Evolutionary conservation across 2,113 vertebrate genomes (phyloP).

Genomic region (Ploceus nigricollis): DNA sequence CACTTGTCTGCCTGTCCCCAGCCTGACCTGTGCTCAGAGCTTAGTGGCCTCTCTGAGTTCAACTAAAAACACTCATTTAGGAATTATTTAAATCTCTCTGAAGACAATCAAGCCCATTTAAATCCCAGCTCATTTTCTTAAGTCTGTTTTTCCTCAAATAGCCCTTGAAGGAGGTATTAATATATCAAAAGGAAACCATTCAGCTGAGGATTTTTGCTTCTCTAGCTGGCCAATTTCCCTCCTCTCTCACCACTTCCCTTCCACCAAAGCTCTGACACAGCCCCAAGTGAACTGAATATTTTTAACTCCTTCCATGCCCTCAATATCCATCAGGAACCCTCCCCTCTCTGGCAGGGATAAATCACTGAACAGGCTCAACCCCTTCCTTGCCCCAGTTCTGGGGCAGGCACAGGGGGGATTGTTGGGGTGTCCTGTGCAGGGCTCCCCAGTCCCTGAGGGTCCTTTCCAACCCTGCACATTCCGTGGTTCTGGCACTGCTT

Average conservation of each 20-base stretch:
- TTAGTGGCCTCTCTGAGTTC: not conserved
- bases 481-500: not conserved
- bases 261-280: not conserved
- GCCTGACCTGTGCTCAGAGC: constrained; percentile 18
- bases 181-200: constrained; percentile 28
- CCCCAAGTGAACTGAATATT: not conserved
- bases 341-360: not conserved
- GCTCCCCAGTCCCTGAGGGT: not conserved
- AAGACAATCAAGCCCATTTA: constrained; percentile 44
- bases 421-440: not conserved
- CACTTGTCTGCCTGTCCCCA: not conserved
- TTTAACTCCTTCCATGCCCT: not conserved
- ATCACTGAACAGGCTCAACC: not conserved
- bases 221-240: not conserved
- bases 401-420: not conserved
- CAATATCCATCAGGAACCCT: not conserved
- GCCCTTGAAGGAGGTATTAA: constrained; percentile 34
- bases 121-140: constrained; percentile 42
- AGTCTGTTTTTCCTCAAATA: constrained; percentile 39
- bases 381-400: not conserved
- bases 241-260: not conserved
- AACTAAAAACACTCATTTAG: constrained; percentile 19
- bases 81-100: constrained; percentile 41
- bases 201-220: not conserved
- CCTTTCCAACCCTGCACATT: not conserved